Conservation (phyloP, 2,113 vertebrate genomes). For the Crypturellus undulatus region DNA sequence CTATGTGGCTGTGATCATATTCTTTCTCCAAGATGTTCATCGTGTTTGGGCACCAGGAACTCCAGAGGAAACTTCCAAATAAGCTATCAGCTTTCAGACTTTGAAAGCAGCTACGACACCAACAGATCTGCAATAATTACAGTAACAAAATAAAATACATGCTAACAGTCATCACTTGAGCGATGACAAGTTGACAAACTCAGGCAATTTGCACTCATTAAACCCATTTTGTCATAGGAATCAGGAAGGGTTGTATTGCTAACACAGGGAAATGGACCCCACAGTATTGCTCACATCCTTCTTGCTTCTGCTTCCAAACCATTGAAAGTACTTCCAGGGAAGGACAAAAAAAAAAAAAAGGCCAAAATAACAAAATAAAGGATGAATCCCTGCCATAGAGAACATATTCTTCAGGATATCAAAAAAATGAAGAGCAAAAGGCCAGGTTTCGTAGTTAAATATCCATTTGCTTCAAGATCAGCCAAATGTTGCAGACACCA, state of each 20-base stretch:
- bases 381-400: not conserved
- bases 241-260: not conserved
- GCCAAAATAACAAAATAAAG: not conserved
- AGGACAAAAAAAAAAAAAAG: not conserved
- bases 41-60: not conserved
- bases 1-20: accelerated
- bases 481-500: not conserved
- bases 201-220: not conserved
- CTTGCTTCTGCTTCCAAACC: not conserved
- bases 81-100: not conserved
- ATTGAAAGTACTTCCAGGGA: not conserved
- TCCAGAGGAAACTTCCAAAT: not conserved
- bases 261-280: not conserved
- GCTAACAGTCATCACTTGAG: not conserved
- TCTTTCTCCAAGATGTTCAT: not conserved
- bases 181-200: not conserved
- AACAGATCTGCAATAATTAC: not conserved
- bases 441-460: not conserved
- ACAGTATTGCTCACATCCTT: too few species aligned
- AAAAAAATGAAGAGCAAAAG: not conserved
- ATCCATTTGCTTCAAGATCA: not conserved
- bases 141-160: not conserved
- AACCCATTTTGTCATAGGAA: not conserved
- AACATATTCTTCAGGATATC: not conserved
- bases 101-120: not conserved